phyloP scores from a whole-genome alignment of 2,113 vertebrate genomes.

The Apteryx mantelli region DNA sequence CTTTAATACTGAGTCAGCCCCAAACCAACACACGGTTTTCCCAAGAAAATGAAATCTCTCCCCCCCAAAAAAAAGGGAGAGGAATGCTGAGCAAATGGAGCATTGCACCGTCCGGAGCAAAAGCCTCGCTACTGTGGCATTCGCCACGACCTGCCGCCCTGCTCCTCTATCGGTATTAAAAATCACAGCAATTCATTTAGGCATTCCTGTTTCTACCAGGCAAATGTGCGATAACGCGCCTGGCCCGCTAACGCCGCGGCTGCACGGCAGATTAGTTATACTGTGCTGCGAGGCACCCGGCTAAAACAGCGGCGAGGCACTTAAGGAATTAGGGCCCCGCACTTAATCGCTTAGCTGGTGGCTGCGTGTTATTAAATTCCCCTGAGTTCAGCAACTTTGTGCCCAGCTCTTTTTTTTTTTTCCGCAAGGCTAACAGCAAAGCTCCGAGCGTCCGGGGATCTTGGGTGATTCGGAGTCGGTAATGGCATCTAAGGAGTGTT shows the following conservation, averaged over 20 bases:
- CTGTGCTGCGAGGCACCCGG: neutral
- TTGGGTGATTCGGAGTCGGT: neutral
- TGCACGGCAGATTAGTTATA: slow-evolving; percentile 27
- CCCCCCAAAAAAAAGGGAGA: neutral
- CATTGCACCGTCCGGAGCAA: neutral
- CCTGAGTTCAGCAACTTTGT: slow-evolving; percentile 23
- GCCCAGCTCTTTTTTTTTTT: neutral
- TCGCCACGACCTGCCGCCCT: neutral
- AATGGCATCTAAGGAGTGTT: neutral
- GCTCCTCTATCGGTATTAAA: neutral
- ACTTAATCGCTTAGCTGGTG: slow-evolving; percentile 14
- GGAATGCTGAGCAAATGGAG: neutral
- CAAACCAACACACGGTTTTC: neutral
- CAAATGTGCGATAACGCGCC: neutral
- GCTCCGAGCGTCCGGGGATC: neutral
- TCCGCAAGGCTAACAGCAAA: neutral
- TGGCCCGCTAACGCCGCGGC: slow-evolving; percentile 37
- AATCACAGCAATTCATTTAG: neutral
- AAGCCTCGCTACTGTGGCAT: neutral
- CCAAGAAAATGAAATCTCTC: neutral
- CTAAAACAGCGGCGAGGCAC: neutral
- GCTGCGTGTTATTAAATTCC: slow-evolving; percentile 41
- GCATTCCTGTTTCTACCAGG: neutral
- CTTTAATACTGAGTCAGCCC: neutral
- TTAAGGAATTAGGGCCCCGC: slow-evolving; percentile 43